Percentiles rank a stretch among this genome's conserved stretches.
Conservation (phyloP, 2,113 vertebrate species). For the Pogonocichla stellata region DNA sequence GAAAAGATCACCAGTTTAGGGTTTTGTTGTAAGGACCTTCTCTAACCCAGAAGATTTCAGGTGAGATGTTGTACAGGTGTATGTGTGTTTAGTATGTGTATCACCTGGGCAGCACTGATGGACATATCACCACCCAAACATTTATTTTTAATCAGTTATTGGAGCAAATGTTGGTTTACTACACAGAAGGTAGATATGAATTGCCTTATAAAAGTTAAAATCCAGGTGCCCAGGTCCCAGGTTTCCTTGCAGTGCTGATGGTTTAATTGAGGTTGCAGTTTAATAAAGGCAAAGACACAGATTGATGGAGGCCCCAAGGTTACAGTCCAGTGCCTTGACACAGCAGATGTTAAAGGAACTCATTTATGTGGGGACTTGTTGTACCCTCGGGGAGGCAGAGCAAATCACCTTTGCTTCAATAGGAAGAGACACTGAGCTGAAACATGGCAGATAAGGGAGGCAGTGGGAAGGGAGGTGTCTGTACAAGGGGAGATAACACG, state of each 20-base stretch:
- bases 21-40: neutral
- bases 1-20: neutral
- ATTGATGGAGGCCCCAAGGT: constrained; percentile 21
- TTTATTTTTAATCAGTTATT: neutral
- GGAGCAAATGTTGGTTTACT: neutral
- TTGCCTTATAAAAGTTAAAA: neutral
- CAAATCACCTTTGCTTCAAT: neutral
- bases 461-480: neutral
- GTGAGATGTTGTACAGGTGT: neutral
- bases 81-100: neutral
- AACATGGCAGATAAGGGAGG: neutral
- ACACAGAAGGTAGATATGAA: neutral
- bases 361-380: neutral
- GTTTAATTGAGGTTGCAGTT: constrained; percentile 1
- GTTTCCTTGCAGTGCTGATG: neutral
- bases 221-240: neutral
- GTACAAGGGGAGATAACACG: neutral
- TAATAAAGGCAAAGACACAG: neutral
- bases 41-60: neutral
- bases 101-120: neutral
- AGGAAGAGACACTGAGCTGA: neutral
- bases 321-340: neutral
- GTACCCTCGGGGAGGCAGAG: neutral
- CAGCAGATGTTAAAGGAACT: neutral
- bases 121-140: neutral